Base-by-base conservation (phyloP, 2,888 invertebrate genomes). In the Tuberolachnus salignus region DNA sequence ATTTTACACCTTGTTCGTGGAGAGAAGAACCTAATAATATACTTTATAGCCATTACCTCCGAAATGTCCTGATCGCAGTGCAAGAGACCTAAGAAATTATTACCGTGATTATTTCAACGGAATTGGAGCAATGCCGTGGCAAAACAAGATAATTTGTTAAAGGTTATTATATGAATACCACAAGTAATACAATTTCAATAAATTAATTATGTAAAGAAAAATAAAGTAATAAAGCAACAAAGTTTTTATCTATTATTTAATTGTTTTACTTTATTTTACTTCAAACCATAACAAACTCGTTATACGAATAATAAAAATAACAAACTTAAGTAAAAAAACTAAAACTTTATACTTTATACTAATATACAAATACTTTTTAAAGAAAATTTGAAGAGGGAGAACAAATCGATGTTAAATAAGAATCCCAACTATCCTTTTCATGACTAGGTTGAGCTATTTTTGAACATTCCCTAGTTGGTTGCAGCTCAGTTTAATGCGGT, bases 271-370 rank as follows among this genome's bases (percentile, higher is more conserved):
- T 49, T 49, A 49, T 49, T 49, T 49, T 49, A 49, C 46, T 49
- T 49, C 11, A 8, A 49, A 66, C 42, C n/a, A 23, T n/a, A n/a
- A n/a, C n/a, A n/a, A n/a, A n/a, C n/a, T n/a, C n/a, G n/a, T n/a
- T n/a, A n/a, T n/a, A n/a, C n/a, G n/a, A n/a, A 66, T 49, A 66
- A 66, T 49, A 66, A 63, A 49, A 66, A 8, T 49, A 66, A 66
- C 49, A 49, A 23, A 66, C 46, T 49, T 23, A 49, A 66, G 21
- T 66, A 19, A 63, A 34, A 16, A 55, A 11, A 21, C 16, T 21
- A 49, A 57, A 57, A 57, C n/a, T n/a, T n/a, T n/a, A n/a, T n/a
- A n/a, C n/a, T n/a, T n/a, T n/a, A n/a, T n/a, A n/a, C n/a, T 57
- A 57, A 11, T 57, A n/a, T 21, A 63, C 13, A 63, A 16, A 63